These are phyloP conservation scores for Pantherophis guttatus DNA, from an alignment of 2,113 vertebrate species.

Conservation along the genomic window DNA sequence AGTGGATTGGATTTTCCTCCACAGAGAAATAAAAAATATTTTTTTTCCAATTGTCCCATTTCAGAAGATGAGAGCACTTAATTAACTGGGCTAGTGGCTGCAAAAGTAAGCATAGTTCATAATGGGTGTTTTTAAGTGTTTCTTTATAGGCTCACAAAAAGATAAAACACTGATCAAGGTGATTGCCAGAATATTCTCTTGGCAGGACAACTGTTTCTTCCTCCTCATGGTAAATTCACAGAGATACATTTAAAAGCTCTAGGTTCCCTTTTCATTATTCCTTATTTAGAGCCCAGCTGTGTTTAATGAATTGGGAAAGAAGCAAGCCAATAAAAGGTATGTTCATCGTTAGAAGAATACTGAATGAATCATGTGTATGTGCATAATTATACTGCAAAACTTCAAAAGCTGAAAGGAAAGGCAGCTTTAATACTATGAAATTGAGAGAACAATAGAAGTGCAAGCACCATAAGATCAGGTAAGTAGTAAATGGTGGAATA, in stretches of 20 bases:
- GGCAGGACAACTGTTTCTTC: neutral
- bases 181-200: fast-evolving
- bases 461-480: slow-evolving; percentile 38
- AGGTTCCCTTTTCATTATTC: slow-evolving; percentile 43
- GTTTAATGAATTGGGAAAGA: slow-evolving; percentile 63
- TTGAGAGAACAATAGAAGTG: slow-evolving; percentile 45
- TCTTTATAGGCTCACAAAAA: neutral
- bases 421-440: slow-evolving; percentile 51
- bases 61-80: neutral
- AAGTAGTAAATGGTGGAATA: slow-evolving; percentile 15
- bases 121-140: neutral
- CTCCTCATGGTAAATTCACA: slow-evolving; percentile 3
- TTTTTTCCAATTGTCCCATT: neutral
- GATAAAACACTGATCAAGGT: neutral
- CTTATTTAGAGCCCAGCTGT: slow-evolving; percentile 60
- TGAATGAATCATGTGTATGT: slow-evolving; percentile 46
- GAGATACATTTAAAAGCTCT: slow-evolving; percentile 38
- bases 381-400: slow-evolving; percentile 53
- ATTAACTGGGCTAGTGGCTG: neutral
- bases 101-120: neutral
- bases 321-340: slow-evolving; percentile 64
- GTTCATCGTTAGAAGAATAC: slow-evolving; percentile 56
- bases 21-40: neutral
- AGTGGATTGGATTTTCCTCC: neutral
- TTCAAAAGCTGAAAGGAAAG: slow-evolving; percentile 60